Conservation (phyloP, 1,140 invertebrate genomes). For the Agraylea sexmaculata region DNA sequence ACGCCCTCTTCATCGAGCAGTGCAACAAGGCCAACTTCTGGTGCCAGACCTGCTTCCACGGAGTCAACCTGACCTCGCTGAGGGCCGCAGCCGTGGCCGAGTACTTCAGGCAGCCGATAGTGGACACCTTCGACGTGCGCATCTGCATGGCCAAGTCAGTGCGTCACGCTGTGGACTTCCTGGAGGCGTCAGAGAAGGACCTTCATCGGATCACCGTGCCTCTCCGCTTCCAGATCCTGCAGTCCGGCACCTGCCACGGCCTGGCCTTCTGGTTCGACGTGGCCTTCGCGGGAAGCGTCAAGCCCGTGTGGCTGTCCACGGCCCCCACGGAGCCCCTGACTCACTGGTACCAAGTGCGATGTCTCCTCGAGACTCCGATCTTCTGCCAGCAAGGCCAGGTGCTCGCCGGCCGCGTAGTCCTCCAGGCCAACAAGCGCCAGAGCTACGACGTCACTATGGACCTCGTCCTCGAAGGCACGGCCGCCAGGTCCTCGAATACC, state of each 20-base stretch:
- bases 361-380: constrained; percentile 85
- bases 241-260: constrained; percentile 92
- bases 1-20: constrained; percentile 96
- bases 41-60: constrained; percentile 97
- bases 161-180: constrained; percentile 92
- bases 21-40: constrained; percentile 98
- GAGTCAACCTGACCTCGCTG: constrained; percentile 80
- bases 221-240: constrained; percentile 82
- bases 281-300: constrained; percentile 85
- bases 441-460: constrained; percentile 99
- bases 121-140: constrained; percentile 97
- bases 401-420: constrained; percentile 73
- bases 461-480: constrained; percentile 78
- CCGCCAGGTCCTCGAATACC: constrained; percentile 73
- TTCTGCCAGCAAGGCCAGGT: constrained; percentile 91
- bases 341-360: constrained; percentile 99
- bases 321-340: constrained; percentile 96
- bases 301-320: constrained; percentile 95
- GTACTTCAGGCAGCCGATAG: constrained; percentile 97
- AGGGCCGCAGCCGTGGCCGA: constrained; percentile 90
- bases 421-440: constrained; percentile 93
- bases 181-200: constrained; percentile 85
- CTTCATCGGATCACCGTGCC: constrained; percentile 94
- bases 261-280: constrained; percentile 99
- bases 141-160: constrained; percentile 95